These are phyloP conservation scores for Numenius arquata DNA, from an alignment of 2,113 vertebrate genomes.

Conservation along the genomic window DNA sequence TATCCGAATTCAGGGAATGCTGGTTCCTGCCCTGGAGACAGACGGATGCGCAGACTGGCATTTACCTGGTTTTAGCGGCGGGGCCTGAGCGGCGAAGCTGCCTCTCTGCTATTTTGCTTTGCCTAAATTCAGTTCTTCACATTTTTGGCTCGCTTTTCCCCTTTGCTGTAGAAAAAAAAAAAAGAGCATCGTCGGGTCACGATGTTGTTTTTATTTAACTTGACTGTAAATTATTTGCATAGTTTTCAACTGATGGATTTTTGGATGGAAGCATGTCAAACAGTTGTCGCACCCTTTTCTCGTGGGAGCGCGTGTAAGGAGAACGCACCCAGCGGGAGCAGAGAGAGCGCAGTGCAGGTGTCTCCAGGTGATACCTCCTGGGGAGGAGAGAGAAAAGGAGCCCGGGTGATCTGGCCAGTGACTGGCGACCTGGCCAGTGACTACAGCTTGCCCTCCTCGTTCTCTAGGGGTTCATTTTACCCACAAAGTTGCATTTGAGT, in stretches of 20 bases:
- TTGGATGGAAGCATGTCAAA: background rate
- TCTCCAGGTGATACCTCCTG: background rate
- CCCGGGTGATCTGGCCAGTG: background rate
- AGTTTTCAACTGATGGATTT: background rate
- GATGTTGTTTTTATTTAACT: background rate
- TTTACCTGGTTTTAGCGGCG: background rate
- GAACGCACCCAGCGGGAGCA: background rate
- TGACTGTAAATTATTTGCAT: background rate
- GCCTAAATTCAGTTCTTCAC: background rate
- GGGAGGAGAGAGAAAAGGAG: background rate
- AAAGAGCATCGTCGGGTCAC: background rate
- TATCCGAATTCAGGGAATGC: background rate
- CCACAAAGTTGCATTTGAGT: background rate
- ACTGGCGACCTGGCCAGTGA: too few relatives aligned
- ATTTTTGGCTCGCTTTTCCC: background rate
- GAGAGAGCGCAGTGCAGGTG: background rate
- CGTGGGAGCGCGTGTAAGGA: background rate
- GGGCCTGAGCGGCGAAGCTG: background rate
- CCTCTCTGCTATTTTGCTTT: background rate
- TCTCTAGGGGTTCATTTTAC: background rate
- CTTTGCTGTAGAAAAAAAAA: background rate
- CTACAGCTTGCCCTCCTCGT: fast-evolving
- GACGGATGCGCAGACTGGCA: background rate
- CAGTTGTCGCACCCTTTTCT: background rate
- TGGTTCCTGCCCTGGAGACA: background rate